A percentile compares a stretch with the other conserved stretches of the same genome.
Evolutionary conservation across 1,140 invertebrate genomes (phyloP).

Genomic region (Hesperophylax magnus): DNA sequence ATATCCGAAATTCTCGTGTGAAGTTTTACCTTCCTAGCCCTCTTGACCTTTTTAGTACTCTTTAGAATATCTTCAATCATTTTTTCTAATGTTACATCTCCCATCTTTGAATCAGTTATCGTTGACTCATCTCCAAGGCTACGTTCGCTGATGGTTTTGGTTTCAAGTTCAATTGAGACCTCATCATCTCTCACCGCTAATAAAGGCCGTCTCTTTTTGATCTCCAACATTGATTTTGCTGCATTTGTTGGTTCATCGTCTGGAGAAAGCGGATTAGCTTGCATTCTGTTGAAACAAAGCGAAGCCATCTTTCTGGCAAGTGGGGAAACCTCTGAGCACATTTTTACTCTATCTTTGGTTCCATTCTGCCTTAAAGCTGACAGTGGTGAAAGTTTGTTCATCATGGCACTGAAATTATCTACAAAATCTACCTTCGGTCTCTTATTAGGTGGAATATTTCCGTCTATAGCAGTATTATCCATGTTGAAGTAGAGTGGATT

Average conservation of each 20-base stretch:
- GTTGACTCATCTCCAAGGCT: conserved; percentile 44
- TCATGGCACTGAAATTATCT: conserved; percentile 50
- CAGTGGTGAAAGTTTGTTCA: conserved; percentile 54
- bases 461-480: conserved; percentile 32
- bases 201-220: conserved; percentile 32
- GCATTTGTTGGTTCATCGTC: conserved; percentile 17
- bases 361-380: conserved; percentile 52
- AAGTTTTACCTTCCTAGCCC: conserved; percentile 48
- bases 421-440: conserved; percentile 45
- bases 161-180: conserved; percentile 51
- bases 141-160: conserved; percentile 50
- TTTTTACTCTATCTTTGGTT: conserved; percentile 43
- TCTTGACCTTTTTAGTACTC: conserved; percentile 55
- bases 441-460: conserved; percentile 36
- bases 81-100: conserved; percentile 52
- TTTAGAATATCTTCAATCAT: conserved; percentile 58
- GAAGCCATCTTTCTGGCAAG: conserved; percentile 52
- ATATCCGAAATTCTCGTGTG: background rate
- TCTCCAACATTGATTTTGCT: background rate
- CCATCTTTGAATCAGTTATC: conserved; percentile 56
- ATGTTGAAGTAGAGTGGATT: conserved; percentile 55
- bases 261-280: conserved; percentile 37
- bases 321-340: conserved; percentile 55
- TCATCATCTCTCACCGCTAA: conserved; percentile 48
- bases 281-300: conserved; percentile 54